Percentiles rank a stretch among this genome's conserved stretches.
Conservation (phyloP, 2,888 invertebrate genomes). For the Drosophila algonquin region DNA sequence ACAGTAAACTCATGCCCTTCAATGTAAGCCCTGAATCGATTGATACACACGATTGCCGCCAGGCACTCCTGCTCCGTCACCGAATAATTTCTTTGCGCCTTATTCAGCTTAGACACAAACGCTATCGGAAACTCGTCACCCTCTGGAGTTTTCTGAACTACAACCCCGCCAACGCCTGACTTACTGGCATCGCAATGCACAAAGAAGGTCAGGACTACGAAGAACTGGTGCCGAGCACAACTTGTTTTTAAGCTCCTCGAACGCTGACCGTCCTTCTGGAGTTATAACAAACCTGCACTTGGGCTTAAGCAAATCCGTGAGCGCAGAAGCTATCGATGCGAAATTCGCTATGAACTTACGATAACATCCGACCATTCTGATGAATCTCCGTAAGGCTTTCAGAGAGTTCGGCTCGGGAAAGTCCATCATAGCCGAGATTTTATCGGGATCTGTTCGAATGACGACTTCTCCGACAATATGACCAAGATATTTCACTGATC, state of each 20-base stretch:
- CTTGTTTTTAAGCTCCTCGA: not conserved
- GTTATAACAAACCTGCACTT: slow-evolving; percentile 4
- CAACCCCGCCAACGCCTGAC: slow-evolving; percentile 22
- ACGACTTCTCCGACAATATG: slow-evolving; percentile 33
- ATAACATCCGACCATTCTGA: slow-evolving; percentile 36
- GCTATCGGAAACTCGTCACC: slow-evolving; percentile 16
- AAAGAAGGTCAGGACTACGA: slow-evolving; percentile 29
- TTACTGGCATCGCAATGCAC: slow-evolving; percentile 44
- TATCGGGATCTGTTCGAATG: slow-evolving; percentile 28
- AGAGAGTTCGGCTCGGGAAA: slow-evolving; percentile 19
- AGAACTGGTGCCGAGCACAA: slow-evolving; percentile 20
- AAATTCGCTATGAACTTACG: slow-evolving; percentile 23
- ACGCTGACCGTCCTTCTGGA: not conserved
- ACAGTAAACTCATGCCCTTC: slow-evolving; percentile 33
- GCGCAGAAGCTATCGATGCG: slow-evolving; percentile 12
- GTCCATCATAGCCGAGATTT: slow-evolving; percentile 13
- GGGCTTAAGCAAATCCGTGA: slow-evolving; percentile 25
- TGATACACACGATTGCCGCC: not conserved
- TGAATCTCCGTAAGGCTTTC: slow-evolving; percentile 24
- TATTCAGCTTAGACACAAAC: slow-evolving; percentile 28
- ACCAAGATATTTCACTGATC: slow-evolving; percentile 21
- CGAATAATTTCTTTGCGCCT: not conserved
- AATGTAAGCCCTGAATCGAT: slow-evolving; percentile 28
- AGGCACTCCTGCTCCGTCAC: no score
- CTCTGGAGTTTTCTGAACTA: slow-evolving; percentile 18